A percentile compares a stretch with the other conserved stretches of the same genome.
These are phyloP conservation scores for Amphiprion clarkii DNA, from an alignment of 2,797 vertebrate species.

Conservation along the genomic window DNA sequence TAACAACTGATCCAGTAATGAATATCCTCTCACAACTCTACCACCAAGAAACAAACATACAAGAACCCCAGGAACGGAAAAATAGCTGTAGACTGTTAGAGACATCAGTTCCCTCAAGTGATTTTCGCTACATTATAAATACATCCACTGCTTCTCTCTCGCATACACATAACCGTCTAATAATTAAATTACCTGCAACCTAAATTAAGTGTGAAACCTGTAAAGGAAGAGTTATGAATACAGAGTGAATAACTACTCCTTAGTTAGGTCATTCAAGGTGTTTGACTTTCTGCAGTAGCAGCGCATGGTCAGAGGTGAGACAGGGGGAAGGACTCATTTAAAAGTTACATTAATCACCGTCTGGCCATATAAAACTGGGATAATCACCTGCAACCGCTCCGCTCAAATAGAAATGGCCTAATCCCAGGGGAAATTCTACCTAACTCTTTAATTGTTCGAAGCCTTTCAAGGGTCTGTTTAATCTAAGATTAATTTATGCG, in stretches of 20 bases:
- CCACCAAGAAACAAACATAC: too few species aligned
- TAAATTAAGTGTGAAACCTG: slow-evolving; percentile 61
- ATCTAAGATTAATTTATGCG: slow-evolving; percentile 99
- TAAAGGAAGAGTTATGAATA: slow-evolving; percentile 61
- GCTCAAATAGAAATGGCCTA: slow-evolving; percentile 94
- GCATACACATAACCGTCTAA: slow-evolving; percentile 25
- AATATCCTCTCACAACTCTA: too few species aligned
- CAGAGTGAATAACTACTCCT: slow-evolving; percentile 85
- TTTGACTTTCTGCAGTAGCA: slow-evolving; percentile 86
- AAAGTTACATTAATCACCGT: slow-evolving; percentile 98
- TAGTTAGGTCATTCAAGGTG: slow-evolving; percentile 91
- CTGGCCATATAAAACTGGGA: slow-evolving; percentile 91
- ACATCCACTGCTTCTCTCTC: neutral
- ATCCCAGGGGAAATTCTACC: slow-evolving; percentile 98
- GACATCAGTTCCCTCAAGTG: neutral
- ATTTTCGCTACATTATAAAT: neutral
- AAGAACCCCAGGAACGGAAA: neutral
- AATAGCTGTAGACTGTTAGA: neutral
- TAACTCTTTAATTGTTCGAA: slow-evolving; percentile 99
- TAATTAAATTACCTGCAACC: slow-evolving; percentile 77
- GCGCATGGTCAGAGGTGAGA: slow-evolving; percentile 54
- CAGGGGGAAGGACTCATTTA: slow-evolving; percentile 88
- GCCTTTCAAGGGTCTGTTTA: slow-evolving; percentile 97
- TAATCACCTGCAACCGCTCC: slow-evolving; percentile 96
- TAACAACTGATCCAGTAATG: too few species aligned